These are phyloP conservation scores for Gorsachius magnificus DNA, from an alignment of 2,797 vertebrate genomes.

Conservation along the genomic window DNA sequence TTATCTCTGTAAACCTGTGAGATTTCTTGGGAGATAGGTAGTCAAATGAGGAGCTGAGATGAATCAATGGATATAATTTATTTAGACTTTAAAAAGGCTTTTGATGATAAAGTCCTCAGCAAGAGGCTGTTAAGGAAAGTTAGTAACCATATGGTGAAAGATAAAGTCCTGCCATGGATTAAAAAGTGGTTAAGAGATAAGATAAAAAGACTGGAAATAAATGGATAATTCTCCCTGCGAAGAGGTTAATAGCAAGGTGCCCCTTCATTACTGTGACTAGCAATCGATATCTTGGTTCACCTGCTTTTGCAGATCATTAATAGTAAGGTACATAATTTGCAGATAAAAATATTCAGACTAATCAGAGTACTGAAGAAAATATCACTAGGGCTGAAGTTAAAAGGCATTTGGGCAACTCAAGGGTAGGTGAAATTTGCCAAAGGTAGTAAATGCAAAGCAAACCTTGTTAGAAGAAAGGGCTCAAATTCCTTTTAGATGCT, in stretches of 20 bases:
- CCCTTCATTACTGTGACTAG: conserved; percentile 40
- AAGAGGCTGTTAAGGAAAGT: conserved; percentile 69
- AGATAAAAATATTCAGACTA: conserved; percentile 27
- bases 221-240: conserved; percentile 58
- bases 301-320: conserved; percentile 55
- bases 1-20: conserved; percentile 44
- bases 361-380: not conserved
- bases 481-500: not conserved
- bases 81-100: conserved; percentile 68
- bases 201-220: conserved; percentile 66
- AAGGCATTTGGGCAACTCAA: not conserved
- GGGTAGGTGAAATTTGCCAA: not conserved
- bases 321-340: not conserved
- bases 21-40: conserved; percentile 58
- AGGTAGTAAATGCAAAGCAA: not conserved
- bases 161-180: conserved; percentile 69
- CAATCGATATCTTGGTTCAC: conserved; percentile 52
- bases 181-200: conserved; percentile 71
- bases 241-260: conserved; percentile 68
- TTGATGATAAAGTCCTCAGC: conserved; percentile 70
- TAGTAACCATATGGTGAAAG: conserved; percentile 67
- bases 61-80: conserved; percentile 65
- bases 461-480: not conserved
- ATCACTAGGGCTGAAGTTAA: not conserved
- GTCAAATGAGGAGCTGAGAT: conserved; percentile 22